Evolutionary conservation across 2,888 invertebrate species (phyloP).

Genomic region (Halocaridina rubra): DNA sequence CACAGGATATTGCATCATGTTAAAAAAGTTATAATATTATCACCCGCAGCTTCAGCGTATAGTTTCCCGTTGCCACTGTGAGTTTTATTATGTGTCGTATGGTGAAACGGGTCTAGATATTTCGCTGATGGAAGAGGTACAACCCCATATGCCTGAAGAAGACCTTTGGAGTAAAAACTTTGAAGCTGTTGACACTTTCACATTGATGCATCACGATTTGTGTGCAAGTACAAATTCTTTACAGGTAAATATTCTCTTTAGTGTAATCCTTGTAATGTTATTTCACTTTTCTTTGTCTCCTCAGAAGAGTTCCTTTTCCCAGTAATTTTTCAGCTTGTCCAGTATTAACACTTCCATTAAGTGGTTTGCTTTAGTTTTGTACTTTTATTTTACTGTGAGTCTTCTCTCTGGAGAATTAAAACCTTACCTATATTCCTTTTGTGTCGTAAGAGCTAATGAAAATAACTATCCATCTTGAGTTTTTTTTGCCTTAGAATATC

Average conservation of each 20-base stretch:
- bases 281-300: neutral
- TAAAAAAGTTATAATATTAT: too few relatives aligned
- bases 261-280: too few relatives aligned
- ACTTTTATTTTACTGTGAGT: too few relatives aligned
- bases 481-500: too few relatives aligned
- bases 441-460: too few relatives aligned
- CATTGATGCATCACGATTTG: conserved; percentile 96
- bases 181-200: conserved; percentile 95
- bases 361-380: too few relatives aligned
- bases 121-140: conserved; percentile 59
- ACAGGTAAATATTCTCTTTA: conserved; percentile 41
- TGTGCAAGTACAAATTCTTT: conserved; percentile 91
- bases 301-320: too few relatives aligned
- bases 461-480: too few relatives aligned
- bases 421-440: too few relatives aligned
- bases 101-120: conserved; percentile 78
- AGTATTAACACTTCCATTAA: too few relatives aligned
- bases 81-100: conserved; percentile 96
- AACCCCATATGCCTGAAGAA: conserved; percentile 68
- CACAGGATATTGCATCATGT: too few relatives aligned
- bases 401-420: too few relatives aligned
- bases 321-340: neutral
- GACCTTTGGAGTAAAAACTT: conserved; percentile 84
- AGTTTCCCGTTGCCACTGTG: conserved; percentile 96
- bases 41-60: conserved; percentile 89